Evolutionary conservation across 2,113 vertebrate species (phyloP).

Genomic region (Turnix velox): DNA sequence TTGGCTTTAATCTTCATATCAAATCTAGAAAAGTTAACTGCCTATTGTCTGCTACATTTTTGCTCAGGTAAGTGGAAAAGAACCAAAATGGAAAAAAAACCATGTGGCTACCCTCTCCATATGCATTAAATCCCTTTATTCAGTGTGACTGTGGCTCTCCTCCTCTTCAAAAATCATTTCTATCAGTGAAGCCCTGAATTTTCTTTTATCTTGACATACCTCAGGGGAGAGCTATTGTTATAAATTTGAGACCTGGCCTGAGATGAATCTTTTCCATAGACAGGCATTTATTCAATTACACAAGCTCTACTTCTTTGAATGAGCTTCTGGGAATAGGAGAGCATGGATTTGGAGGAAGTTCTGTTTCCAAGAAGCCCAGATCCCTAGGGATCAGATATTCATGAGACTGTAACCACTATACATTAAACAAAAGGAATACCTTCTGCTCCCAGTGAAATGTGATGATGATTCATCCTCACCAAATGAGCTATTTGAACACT

Average conservation of each 20-base stretch:
- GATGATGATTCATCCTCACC: not conserved
- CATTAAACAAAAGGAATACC: not conserved
- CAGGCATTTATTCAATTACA: conserved; percentile 32
- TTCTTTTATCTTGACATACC: not conserved
- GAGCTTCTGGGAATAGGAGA: conserved; percentile 32
- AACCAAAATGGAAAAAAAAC: not conserved
- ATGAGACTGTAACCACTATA: not conserved
- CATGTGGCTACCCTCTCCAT: not conserved
- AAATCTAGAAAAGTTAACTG: not conserved
- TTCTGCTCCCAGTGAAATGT: not conserved
- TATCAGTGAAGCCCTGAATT: not conserved
- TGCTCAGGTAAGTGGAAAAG: not conserved
- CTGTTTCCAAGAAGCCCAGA: conserved; percentile 34
- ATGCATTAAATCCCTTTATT: not conserved
- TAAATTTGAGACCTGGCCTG: conserved; percentile 16
- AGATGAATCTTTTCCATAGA: conserved; percentile 20
- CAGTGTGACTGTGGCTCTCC: not conserved
- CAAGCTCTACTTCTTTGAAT: not conserved
- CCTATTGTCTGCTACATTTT: not conserved
- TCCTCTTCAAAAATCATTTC: not conserved
- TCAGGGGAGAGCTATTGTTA: not conserved
- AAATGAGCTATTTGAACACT: not conserved
- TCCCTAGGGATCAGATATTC: conserved; percentile 17
- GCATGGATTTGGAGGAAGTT: conserved; percentile 14
- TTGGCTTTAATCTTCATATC: not conserved